Conservation (phyloP, 2,797 vertebrate genomes). For the Australoheros facetus region DNA sequence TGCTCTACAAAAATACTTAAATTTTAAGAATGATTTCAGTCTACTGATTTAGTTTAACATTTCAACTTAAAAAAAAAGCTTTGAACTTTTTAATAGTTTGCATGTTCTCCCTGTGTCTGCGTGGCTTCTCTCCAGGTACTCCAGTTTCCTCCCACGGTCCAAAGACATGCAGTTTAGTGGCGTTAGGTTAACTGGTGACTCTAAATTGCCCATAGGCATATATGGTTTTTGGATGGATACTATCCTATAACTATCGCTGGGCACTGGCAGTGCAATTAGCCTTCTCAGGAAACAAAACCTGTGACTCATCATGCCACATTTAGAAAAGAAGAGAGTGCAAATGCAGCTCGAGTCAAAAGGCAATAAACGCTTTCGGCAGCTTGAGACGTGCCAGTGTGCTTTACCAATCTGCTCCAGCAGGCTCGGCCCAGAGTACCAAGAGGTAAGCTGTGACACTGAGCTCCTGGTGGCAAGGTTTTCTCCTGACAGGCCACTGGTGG, state of each 20-base stretch:
- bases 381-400: background rate
- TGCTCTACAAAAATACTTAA: background rate
- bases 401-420: constrained; percentile 96
- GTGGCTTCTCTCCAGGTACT: no score
- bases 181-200: no score
- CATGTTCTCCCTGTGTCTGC: no score
- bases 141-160: no score
- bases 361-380: background rate
- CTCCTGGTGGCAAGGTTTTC: constrained; percentile 90
- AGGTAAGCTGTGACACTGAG: constrained; percentile 84
- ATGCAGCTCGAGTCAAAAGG: constrained; percentile 5
- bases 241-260: background rate
- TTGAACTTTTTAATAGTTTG: no score
- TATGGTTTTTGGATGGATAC: no score
- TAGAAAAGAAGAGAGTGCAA: background rate
- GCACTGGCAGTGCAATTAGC: background rate
- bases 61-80: background rate
- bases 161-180: no score
- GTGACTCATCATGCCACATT: background rate
- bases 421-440: constrained; percentile 93
- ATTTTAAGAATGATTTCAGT: background rate
- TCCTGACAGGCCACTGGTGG: constrained; percentile 95
- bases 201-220: no score
- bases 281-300: background rate
- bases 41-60: background rate